Conservation (phyloP, 2,797 vertebrate genomes). For the Spea hammondii region DNA sequence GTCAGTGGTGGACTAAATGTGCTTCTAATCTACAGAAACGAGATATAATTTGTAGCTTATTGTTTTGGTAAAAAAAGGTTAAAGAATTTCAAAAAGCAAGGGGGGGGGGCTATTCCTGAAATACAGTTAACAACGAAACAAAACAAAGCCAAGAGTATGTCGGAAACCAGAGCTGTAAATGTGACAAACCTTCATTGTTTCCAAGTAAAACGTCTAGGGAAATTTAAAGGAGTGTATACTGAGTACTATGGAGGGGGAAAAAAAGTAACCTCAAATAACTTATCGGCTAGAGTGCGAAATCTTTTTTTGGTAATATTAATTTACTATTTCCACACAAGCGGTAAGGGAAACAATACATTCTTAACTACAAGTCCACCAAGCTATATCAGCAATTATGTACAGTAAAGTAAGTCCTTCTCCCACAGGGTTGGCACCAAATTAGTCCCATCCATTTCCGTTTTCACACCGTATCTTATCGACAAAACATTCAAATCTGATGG, state of each 20-base stretch:
- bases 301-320: not conserved
- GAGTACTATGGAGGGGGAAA: conserved; percentile 19
- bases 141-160: conserved; percentile 10
- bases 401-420: too few relatives aligned
- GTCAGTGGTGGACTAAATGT: too few relatives aligned
- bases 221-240: conserved; percentile 18
- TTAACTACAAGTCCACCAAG: too few relatives aligned
- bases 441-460: too few relatives aligned
- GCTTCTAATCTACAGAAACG: too few relatives aligned
- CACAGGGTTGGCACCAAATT: too few relatives aligned
- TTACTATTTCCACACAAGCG: too few relatives aligned
- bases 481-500: too few relatives aligned
- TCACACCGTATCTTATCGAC: too few relatives aligned
- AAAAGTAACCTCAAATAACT: conserved; percentile 42
- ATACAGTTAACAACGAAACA: conserved; percentile 18
- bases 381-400: too few relatives aligned
- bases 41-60: not conserved
- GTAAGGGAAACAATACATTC: too few relatives aligned
- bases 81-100: not conserved
- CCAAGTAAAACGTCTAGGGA: conserved; percentile 41
- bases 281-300: not conserved
- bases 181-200: conserved; percentile 36
- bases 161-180: conserved; percentile 15
- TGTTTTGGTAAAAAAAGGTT: not conserved
- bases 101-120: not conserved